phyloP scores from a whole-genome alignment of 2,888 invertebrate species.

The Cataglyphis rosenhaueri region DNA sequence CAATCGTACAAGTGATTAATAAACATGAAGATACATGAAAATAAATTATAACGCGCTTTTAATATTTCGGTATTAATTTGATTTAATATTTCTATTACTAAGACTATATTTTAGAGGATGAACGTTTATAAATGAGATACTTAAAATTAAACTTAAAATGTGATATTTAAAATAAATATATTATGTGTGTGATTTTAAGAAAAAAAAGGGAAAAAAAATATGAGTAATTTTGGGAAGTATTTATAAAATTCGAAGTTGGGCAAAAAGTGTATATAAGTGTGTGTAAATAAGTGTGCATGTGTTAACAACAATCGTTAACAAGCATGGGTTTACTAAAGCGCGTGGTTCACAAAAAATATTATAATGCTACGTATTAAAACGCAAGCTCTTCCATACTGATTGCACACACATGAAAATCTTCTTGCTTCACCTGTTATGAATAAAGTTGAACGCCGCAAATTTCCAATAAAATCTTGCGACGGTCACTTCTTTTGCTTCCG shows the following conservation, averaged over 20 bases:
- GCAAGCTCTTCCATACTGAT: background rate
- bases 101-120: background rate
- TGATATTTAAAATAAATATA: background rate
- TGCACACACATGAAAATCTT: constrained; percentile 33
- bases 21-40: background rate
- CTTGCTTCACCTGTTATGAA: constrained; percentile 75
- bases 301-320: constrained; percentile 15
- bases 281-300: background rate
- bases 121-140: background rate
- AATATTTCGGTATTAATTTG: background rate
- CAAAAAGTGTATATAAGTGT: background rate
- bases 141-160: background rate
- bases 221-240: background rate
- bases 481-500: constrained; percentile 77
- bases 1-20: background rate
- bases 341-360: constrained; percentile 9
- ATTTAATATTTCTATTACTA: background rate
- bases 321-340: background rate
- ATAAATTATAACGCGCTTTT: background rate
- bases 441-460: constrained; percentile 80
- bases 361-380: constrained; percentile 7
- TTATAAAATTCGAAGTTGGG: background rate
- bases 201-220: background rate
- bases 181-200: background rate
- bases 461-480: constrained; percentile 80